Base-by-base conservation (phyloP, 2,797 vertebrate species). In the Microchirus variegatus region DNA sequence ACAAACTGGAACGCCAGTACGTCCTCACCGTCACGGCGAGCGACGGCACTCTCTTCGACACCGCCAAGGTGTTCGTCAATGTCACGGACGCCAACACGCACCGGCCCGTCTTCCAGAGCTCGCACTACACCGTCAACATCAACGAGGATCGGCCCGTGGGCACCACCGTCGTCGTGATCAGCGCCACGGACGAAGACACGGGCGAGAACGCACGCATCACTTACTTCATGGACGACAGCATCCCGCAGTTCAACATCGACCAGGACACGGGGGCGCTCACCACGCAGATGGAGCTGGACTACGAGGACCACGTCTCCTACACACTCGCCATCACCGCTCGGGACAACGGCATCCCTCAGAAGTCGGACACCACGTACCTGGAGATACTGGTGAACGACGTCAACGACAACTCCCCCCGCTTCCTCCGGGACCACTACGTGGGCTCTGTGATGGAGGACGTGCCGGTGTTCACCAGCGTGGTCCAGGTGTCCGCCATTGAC, bases 11-110 rank as follows among this genome's bases (percentile, higher is more conserved):
- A 62, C 91, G 96, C 0, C 96, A 98, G 61, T 99, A 97, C 0
- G 91, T 94, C 42, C 91, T 99, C 64, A 96, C 93, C 0, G 86
- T 99, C 59, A 93, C 94, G 0, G 96, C 97, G 0, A 98, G 95
- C 0, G 97, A 99, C 0, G 96, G 97, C 2, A 99, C 95, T 0
- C 93, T 91, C 5, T 92, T 95, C 9, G 97, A 98, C 91, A 95
- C 93, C 0, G 87, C 95, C 0, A 95, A 94, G 65, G 95, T 98
- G 9, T 91, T 94, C 4, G 90, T 99, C 38, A 99, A 99, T 0
- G 95, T 99, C 75, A 99, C 97, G 0, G 97, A 99, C 0, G 97
- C 97, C 74, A 99, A 99, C 90, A 99, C 97, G 1, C 96, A 99
- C 67, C 90, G 97, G 2, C 97, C 97, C 0, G 96, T 99, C 60